These are phyloP conservation scores for Lithobates sylvaticus DNA, from an alignment of 2,797 vertebrate species.

Conservation along the genomic window DNA sequence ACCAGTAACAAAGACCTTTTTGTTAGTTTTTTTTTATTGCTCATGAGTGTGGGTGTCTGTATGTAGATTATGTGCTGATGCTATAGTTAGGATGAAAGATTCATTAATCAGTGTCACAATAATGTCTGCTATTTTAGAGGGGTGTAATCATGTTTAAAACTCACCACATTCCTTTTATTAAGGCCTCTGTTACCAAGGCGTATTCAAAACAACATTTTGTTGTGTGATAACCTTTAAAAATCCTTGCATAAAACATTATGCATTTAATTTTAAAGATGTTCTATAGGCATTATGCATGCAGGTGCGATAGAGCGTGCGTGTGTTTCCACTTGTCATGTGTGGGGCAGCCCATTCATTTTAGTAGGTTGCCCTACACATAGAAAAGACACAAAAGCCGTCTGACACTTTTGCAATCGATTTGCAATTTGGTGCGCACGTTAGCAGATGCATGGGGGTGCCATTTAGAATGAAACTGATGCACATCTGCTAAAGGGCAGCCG, in stretches of 20 bases:
- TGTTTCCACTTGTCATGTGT: no score
- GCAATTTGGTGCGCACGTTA: no score
- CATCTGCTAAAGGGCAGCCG: no score
- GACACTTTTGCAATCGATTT: no score
- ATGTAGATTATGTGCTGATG: conserved; percentile 8
- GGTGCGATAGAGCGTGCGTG: no score
- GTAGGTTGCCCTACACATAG: no score
- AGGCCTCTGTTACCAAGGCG: background rate
- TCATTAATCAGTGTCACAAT: conserved; percentile 45
- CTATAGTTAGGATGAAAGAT: conserved; percentile 5
- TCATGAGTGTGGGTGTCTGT: conserved; percentile 7
- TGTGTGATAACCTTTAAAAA: background rate
- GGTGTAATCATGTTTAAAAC: conserved; percentile 9
- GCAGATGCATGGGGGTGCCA: no score
- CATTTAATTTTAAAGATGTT: no score
- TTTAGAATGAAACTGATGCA: no score
- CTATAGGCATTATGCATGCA: no score
- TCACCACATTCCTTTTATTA: conserved; percentile 16
- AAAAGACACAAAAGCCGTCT: no score
- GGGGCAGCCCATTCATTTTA: no score
- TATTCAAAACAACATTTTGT: background rate
- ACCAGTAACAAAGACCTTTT: conserved; percentile 2
- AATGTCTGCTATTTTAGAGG: conserved; percentile 21
- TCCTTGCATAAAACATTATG: background rate
- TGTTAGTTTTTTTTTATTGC: background rate